Base-by-base conservation (phyloP, 2,797 vertebrate species). In the Zenarchopterus dispar region DNA sequence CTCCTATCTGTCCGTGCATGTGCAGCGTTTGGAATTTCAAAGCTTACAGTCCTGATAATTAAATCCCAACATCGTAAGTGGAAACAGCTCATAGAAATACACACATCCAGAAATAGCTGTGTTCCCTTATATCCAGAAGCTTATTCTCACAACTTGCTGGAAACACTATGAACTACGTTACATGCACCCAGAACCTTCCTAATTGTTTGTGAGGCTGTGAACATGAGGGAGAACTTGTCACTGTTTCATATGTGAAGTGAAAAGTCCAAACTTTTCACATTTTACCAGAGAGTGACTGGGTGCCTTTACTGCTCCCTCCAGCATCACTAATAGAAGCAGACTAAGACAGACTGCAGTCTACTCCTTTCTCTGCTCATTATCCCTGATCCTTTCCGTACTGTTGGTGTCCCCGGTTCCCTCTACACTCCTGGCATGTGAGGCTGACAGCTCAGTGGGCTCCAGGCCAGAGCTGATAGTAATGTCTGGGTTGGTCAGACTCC, bases 361-460 rank as follows among this genome's bases (percentile, higher is more conserved):
- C 72, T 62, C 55, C 70, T 28, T 11, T 67, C 77, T 80, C 60
- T 53, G 70, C 75, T 77, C 46, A 33, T 78, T 80, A 82, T 77
- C 63, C 60, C 50, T 70, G 60, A 85, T 78, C 78, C 78, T 26
- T 52, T 39, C 69, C 56, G 10, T 61, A 36, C 60, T 62, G 63
- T 43, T 66, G 55, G 4, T 56, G 67, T 79, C 73, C 83, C 70
- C 52, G 18, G 47, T 70, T 73, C 76, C 74, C 57, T 81, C 75
- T 73, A 43, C 56, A 75, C 72, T 73, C 41, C 49, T 4, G 22
- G 62, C 72, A 6, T 68, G 56, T 48, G 50, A 66, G 76, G 65
- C 72, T 70, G 80, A 76, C 81, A 81, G 81, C 78, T 84, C 67
- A 26, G 77, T 42, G 80, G 82, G 82, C 80, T 75, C 10, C 0